Conservation (phyloP, 2,888 invertebrate species). For the Craniophora ligustri region DNA sequence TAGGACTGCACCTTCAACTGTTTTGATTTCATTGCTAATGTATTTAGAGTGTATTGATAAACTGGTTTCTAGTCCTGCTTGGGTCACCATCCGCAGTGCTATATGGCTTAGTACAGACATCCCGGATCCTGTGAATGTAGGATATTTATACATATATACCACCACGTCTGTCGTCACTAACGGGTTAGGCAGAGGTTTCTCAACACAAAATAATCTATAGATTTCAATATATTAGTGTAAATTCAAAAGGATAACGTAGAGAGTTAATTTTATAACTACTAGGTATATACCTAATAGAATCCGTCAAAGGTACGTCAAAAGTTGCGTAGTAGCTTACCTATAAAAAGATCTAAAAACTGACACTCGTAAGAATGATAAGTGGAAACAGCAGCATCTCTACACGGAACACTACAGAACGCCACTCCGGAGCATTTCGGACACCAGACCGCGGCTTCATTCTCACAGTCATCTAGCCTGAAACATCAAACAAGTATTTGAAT, state of each 20-base stretch:
- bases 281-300: not conserved
- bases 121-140: slow-evolving; percentile 88
- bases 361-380: slow-evolving; percentile 94
- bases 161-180: too few relatives aligned
- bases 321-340: slow-evolving; percentile 84
- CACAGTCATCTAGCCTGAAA: slow-evolving; percentile 69
- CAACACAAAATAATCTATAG: too few relatives aligned
- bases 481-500: not conserved
- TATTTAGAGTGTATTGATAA: slow-evolving; percentile 82
- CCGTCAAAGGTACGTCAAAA: not conserved
- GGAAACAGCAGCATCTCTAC: slow-evolving; percentile 90
- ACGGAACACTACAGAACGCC: slow-evolving; percentile 92
- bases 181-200: too few relatives aligned
- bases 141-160: too few relatives aligned
- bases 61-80: slow-evolving; percentile 86
- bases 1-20: slow-evolving; percentile 68
- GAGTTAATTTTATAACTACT: too few relatives aligned
- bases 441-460: slow-evolving; percentile 89
- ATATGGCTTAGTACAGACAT: slow-evolving; percentile 94
- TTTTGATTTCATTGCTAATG: slow-evolving; percentile 69
- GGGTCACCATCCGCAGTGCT: slow-evolving; percentile 93
- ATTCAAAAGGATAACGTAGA: too few relatives aligned
- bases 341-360: slow-evolving; percentile 91
- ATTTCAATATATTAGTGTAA: too few relatives aligned
- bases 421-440: slow-evolving; percentile 93